Evolutionary conservation across 2,888 invertebrate species (phyloP).

Genomic region (Sisyra nigra): DNA sequence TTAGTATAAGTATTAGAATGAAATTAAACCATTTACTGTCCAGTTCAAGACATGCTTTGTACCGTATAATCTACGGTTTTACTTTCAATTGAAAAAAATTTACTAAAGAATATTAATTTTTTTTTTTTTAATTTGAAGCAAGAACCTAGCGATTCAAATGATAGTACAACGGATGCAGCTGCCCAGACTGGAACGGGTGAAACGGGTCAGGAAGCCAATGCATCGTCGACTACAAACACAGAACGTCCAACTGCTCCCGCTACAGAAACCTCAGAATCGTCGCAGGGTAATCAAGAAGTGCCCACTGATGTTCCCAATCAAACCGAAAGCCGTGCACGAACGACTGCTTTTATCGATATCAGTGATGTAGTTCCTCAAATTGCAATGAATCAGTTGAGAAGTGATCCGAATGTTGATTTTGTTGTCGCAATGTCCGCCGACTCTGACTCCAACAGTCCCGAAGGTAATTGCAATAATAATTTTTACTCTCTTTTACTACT

Average conservation of each 20-base stretch:
- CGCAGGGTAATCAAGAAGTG: constrained; percentile 1
- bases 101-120: too few species aligned
- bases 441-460: neutral
- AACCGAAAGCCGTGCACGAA: neutral
- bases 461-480: too few species aligned
- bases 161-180: neutral
- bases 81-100: too few species aligned
- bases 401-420: constrained; percentile 4
- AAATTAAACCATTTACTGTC: neutral
- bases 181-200: neutral
- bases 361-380: too few species aligned
- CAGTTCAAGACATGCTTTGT: neutral
- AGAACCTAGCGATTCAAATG: too few species aligned
- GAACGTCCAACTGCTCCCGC: constrained; percentile 9
- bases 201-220: neutral
- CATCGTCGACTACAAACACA: constrained; percentile 1
- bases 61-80: too few species aligned
- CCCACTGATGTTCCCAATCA: constrained; percentile 9
- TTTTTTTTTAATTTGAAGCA: too few species aligned
- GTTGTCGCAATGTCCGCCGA: constrained; percentile 8
- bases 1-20: too few species aligned
- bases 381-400: neutral
- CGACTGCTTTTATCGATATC: too few species aligned
- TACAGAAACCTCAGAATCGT: constrained; percentile 5
- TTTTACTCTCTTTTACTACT: too few species aligned